phyloP scores from a whole-genome alignment of 2,113 vertebrate genomes.

The Pimephales promelas region DNA sequence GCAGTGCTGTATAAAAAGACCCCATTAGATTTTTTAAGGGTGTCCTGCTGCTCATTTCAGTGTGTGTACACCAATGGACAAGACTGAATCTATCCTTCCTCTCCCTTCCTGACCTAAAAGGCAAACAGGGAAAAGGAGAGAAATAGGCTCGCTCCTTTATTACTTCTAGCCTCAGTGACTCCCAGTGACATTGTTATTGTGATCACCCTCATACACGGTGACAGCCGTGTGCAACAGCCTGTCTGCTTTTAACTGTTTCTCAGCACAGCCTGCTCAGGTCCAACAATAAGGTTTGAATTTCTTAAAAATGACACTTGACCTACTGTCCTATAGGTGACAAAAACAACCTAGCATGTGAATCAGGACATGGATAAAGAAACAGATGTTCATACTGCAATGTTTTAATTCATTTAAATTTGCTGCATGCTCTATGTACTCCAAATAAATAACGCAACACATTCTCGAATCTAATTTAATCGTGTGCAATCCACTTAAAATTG shows the following conservation, averaged over 20 bases:
- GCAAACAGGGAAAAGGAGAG: background rate
- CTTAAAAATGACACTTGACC: background rate
- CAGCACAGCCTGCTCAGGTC: background rate
- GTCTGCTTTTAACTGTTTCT: background rate
- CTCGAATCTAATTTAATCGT: background rate
- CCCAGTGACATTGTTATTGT: constrained; percentile 34
- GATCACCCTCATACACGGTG: constrained; percentile 7
- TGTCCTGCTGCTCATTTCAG: background rate
- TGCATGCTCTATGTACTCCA: background rate
- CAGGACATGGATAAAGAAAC: background rate
- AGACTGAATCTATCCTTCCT: background rate
- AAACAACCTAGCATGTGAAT: background rate
- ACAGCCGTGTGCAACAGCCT: constrained; percentile 5
- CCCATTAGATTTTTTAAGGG: background rate
- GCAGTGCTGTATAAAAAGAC: constrained; percentile 14
- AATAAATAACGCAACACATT: background rate
- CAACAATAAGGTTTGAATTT: constrained; percentile 4
- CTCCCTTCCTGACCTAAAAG: constrained; percentile 5
- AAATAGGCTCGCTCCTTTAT: constrained; percentile 19
- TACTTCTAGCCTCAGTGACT: constrained; percentile 22
- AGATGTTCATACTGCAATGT: background rate
- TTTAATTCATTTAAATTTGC: background rate
- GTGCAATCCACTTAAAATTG: background rate
- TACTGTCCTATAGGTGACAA: background rate
- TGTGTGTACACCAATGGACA: background rate